Evolutionary conservation across 2,888 invertebrate genomes (phyloP).

Genomic region (Trissoscelio sp.): DNA sequence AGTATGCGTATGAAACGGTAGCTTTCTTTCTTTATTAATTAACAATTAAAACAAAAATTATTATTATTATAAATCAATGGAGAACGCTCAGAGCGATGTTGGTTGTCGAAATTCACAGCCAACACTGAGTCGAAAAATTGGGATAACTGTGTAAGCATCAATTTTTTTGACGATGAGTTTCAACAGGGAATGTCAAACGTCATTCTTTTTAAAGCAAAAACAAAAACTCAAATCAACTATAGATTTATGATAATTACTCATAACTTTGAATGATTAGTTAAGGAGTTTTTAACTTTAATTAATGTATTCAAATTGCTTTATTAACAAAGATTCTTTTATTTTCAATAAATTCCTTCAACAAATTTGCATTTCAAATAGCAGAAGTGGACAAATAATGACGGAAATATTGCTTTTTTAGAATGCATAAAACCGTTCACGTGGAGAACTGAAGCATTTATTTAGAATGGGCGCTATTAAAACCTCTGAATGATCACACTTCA

Average conservation of each 20-base stretch:
- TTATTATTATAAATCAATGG: no score
- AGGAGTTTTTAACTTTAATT: neutral
- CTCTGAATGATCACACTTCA: constrained; percentile 1
- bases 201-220: neutral
- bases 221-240: neutral
- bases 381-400: no score
- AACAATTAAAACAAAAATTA: no score
- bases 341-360: no score
- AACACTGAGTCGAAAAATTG: constrained; percentile 25
- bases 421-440: constrained; percentile 12
- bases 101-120: constrained; percentile 10
- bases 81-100: constrained; percentile 6
- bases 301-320: no score
- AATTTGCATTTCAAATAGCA: no score
- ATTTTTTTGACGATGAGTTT: constrained; percentile 37
- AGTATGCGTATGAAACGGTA: no score
- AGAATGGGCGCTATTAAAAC: neutral
- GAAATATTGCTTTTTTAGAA: neutral
- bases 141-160: neutral
- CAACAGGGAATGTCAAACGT: constrained; percentile 12
- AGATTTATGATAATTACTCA: constrained; percentile 48
- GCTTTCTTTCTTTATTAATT: no score
- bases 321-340: no score
- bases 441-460: neutral
- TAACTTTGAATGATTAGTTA: neutral